Base-by-base conservation (phyloP, 2,797 vertebrate species). In the Carcharodon carcharias region DNA sequence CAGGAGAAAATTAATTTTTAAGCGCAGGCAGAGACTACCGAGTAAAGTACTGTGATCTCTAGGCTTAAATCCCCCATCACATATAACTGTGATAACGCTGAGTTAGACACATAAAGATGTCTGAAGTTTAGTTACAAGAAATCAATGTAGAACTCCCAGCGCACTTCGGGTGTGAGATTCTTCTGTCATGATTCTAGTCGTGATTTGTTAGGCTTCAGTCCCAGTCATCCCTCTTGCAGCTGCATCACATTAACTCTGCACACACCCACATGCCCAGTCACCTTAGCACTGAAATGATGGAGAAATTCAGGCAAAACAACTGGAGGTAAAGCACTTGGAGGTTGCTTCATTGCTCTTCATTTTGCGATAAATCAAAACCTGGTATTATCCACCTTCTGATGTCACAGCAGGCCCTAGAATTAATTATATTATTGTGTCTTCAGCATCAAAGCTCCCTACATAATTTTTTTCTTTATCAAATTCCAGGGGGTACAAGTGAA, bases 31-130 rank as follows among this genome's bases (percentile, higher is more conserved):
- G 91, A 28, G n/a, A 67, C 63, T 45, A 28, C 23, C n/a, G 18
- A 40, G n/a, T 93, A 93, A 93, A n/a, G 35, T 67, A 45, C 40
- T 40, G 63, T 93, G 91, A 67, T 93, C 91, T 45, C 67, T 93
- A 45, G 21, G 18, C 8, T 93, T 45, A 93, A 93, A 93, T 93
- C 91, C 91, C 89, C n/a, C 63, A 67, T 61, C 40, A 12, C 91
- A 40, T 67, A 93, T 67, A 93, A 45, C 61, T 40, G 63, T 67
- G 63, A 93, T 28, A 93, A 93, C 63, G 9, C 18, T 65, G 61
- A 92, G 58, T 40, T 63, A 89, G 58, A 65, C 58, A 92, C 89
- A 63, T 63, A 65, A 92, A 92, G 89, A 92, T 61, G 61, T 93
- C 63, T 93, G 63, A 67, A 93, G n/a, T 93, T 93, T 45, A 93